Base-by-base conservation (phyloP, 30 jellyfish, hydroid and myxozoan genomes). In the Aurelia coerulea region DNA sequence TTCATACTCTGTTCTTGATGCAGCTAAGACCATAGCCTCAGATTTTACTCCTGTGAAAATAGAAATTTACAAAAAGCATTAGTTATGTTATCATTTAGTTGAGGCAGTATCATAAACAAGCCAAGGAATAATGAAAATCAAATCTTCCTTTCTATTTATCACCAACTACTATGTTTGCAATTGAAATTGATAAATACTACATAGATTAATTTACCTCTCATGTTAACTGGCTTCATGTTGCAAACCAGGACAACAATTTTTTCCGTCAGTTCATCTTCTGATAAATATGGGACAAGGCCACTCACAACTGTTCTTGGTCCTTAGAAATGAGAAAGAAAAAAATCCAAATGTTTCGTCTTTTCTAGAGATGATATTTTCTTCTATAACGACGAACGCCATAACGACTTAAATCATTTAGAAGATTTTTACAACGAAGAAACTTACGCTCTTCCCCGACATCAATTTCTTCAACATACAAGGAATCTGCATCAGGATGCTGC, bases 401-500 rank as follows among this genome's bases (percentile, higher is more conserved):
- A 46, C 12, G 15, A 46, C 13, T 4, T 9, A 6, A 46, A 46
- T 46, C 14, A 7, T 7, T 46, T 46, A 1, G 2, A 17, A 34
- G 6, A 53, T 58, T 9, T 54, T 18, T 2, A 58, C 10, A n/a
- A 53, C 35, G 41, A 60, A 7, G 54, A 41, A n/a, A n/a, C 97
- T 62, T 60, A 89, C 97, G 46, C 66, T 83, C 97, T 72, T 94
- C 98, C 60, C 98, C 98, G 14, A 94, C 93, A 58, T 94, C 98
- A 35, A 94, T 88, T 73, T 94, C 91, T 60, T 94, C 98, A 19
- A 94, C 69, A 91, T 88, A 94, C 58, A 94, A 69, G 2, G 97
- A 81, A 39, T 94, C 98, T 16, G 97, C 98, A 56, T 94, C 98
- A 9, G 97, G 96, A 72, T 94, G 98, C 98, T 94, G 76, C 1